These are phyloP conservation scores for Centropus bengalensis DNA, from an alignment of 2,113 vertebrate species.

Conservation along the genomic window DNA sequence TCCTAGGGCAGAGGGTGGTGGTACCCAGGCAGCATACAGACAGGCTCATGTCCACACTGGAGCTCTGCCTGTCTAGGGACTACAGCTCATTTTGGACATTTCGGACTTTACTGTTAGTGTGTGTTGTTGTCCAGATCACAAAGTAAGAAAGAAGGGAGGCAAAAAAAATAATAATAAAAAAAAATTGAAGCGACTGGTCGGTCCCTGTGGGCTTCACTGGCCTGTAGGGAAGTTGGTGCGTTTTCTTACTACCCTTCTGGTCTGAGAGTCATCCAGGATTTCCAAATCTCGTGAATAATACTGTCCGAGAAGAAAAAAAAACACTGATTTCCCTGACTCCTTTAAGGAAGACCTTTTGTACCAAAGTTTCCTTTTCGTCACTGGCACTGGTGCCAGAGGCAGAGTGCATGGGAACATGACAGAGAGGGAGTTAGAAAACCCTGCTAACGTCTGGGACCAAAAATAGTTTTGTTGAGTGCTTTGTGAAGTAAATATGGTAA, in stretches of 20 bases:
- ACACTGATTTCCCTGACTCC: background rate
- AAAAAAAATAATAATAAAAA: fast-evolving
- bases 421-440: background rate
- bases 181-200: background rate
- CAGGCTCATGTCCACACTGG: background rate
- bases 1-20: fast-evolving
- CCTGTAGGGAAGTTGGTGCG: background rate
- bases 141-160: background rate
- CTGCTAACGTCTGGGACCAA: background rate
- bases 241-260: background rate
- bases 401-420: background rate
- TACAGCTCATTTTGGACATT: background rate
- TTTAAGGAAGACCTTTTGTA: background rate
- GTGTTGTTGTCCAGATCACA: background rate
- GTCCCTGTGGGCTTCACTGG: background rate
- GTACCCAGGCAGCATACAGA: fast-evolving
- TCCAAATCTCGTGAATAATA: background rate
- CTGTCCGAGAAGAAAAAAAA: background rate
- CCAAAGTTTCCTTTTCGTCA: background rate
- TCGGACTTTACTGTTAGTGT: background rate
- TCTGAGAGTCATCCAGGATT: background rate
- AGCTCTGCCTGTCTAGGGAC: background rate
- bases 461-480: background rate
- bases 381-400: background rate
- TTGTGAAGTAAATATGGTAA: background rate